phyloP scores from a whole-genome alignment of 1,140 invertebrate genomes.

The Diuraphis noxia region DNA sequence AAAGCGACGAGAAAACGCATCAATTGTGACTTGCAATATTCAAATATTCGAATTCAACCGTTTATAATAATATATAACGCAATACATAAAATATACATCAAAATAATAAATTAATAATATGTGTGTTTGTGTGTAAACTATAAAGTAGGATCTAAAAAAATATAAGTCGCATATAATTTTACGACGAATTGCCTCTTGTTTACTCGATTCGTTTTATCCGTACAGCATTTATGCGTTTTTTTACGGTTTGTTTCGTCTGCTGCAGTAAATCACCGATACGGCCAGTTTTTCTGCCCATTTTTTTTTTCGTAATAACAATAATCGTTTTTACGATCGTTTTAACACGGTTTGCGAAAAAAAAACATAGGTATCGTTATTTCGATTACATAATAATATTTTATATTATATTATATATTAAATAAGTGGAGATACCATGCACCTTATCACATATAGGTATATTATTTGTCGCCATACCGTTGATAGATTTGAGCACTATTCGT shows the following conservation, averaged over 20 bases:
- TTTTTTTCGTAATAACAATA: conserved; percentile 10
- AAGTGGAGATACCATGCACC: too few relatives aligned
- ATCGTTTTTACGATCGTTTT: background rate
- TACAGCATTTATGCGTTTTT: conserved; percentile 30
- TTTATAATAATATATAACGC: background rate
- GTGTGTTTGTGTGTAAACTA: background rate
- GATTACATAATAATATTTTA: background rate
- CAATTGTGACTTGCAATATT: background rate
- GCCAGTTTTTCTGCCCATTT: conserved; percentile 3
- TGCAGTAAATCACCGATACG: conserved; percentile 34
- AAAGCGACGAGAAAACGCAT: conserved; percentile 20
- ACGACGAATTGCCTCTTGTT: conserved; percentile 38
- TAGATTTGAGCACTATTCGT: background rate
- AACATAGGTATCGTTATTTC: background rate
- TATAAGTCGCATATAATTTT: conserved; percentile 19
- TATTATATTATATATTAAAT: background rate
- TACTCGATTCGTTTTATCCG: conserved; percentile 36
- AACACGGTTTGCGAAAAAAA: background rate
- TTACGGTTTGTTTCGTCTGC: conserved; percentile 52
- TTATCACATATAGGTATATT: background rate
- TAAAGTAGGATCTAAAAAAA: conserved; percentile 15
- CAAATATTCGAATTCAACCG: background rate
- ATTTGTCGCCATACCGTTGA: background rate
- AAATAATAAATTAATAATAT: background rate
- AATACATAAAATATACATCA: background rate